These are phyloP conservation scores for Heliconius hortense DNA, from an alignment of 2,888 invertebrate species.

Conservation along the genomic window DNA sequence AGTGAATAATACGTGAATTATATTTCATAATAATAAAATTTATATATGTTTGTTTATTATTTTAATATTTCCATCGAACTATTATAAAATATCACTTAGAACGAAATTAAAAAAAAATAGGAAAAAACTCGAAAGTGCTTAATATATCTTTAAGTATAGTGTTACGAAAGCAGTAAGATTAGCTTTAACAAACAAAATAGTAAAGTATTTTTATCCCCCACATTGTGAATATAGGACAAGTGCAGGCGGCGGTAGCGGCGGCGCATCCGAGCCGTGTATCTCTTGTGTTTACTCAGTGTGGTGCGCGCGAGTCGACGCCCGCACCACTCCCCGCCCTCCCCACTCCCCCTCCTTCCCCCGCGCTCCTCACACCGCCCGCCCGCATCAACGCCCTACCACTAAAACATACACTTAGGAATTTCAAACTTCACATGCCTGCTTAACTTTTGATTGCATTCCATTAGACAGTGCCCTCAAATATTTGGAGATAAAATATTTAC, in stretches of 20 bases:
- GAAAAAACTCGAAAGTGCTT: background rate
- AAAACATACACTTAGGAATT: slow-evolving; percentile 59
- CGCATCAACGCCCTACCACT: slow-evolving; percentile 54
- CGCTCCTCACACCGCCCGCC: slow-evolving; percentile 40
- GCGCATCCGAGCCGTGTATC: slow-evolving; percentile 59
- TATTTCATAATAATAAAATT: background rate
- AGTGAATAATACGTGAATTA: background rate
- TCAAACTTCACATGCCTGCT: slow-evolving; percentile 60
- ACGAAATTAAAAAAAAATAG: too few relatives aligned
- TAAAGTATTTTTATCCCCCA: slow-evolving; percentile 34
- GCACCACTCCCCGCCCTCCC: slow-evolving; percentile 35
- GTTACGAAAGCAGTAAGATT: slow-evolving; percentile 3
- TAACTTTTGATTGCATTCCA: slow-evolving; percentile 63
- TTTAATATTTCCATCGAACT: too few relatives aligned
- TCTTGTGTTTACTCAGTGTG: slow-evolving; percentile 74
- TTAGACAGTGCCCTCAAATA: slow-evolving; percentile 54
- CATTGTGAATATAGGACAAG: slow-evolving; percentile 40
- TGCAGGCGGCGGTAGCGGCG: slow-evolving; percentile 45
- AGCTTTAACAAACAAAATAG: slow-evolving; percentile 17
- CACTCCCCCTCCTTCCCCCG: slow-evolving; percentile 24
- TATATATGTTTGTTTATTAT: too few relatives aligned
- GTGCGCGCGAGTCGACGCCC: slow-evolving; percentile 53
- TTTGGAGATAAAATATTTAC: slow-evolving; percentile 50
- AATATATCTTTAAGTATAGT: background rate
- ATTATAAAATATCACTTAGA: too few relatives aligned